Conservation (phyloP, 2,888 invertebrate species). For the Rhagonycha lutea region DNA sequence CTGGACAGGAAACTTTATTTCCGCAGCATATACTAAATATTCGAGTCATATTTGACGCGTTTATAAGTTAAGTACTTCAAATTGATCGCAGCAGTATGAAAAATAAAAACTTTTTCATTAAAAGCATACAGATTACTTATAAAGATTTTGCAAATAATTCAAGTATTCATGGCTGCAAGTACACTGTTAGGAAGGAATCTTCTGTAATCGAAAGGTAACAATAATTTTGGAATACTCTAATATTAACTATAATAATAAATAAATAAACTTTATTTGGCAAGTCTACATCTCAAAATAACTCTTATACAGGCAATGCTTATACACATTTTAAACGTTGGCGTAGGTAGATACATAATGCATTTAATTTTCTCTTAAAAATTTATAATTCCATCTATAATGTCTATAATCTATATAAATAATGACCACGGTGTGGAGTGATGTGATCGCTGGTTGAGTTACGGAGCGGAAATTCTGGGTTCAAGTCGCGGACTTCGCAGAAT, state of each 20-base stretch:
- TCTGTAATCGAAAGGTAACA: conserved; percentile 41
- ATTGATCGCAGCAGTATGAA: neutral
- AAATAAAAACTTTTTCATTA: neutral
- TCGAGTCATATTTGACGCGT: neutral
- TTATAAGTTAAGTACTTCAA: neutral
- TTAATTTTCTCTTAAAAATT: too few relatives aligned
- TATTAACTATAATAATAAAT: neutral
- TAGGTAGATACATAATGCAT: too few relatives aligned
- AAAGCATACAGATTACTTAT: conserved; percentile 37
- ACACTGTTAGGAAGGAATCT: conserved; percentile 39
- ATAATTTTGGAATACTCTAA: neutral
- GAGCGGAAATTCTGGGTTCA: too few relatives aligned
- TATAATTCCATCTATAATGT: too few relatives aligned
- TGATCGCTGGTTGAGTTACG: too few relatives aligned
- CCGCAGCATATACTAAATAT: conserved; percentile 20
- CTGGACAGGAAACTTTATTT: conserved; percentile 25
- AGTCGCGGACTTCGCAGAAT: too few relatives aligned
- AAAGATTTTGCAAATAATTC: conserved; percentile 48
- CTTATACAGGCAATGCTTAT: too few relatives aligned
- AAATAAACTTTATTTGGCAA: too few relatives aligned
- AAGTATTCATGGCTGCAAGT: conserved; percentile 49
- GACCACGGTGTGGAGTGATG: too few relatives aligned
- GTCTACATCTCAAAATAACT: too few relatives aligned
- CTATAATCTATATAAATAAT: too few relatives aligned
- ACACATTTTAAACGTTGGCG: too few relatives aligned